A percentile compares a stretch with the other conserved stretches of the same genome.
phyloP scores from a whole-genome alignment of 2,797 vertebrate genomes.

The Pangasius sanitwongsei region DNA sequence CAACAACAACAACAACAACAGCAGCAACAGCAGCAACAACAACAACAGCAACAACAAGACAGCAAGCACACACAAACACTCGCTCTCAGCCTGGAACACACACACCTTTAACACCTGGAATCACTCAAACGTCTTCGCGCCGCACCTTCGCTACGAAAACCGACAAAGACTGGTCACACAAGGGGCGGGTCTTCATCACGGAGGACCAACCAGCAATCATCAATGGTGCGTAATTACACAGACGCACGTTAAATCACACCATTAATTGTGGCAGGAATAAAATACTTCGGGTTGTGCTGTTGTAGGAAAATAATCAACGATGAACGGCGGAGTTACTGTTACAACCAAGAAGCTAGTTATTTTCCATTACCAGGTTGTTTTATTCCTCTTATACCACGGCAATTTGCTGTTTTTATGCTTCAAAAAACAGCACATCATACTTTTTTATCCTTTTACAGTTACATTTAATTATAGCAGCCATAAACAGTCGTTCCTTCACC shows the following conservation, averaged over 20 bases:
- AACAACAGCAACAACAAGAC: conserved; percentile 8
- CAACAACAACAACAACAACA: not conserved
- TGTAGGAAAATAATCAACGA: not conserved
- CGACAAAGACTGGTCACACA: conserved; percentile 37
- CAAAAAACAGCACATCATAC: too few species aligned
- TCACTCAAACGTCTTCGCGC: not conserved
- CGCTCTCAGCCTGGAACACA: conserved; percentile 26
- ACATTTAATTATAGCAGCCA: too few species aligned
- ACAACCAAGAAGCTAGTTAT: too few species aligned
- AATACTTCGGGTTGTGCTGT: not conserved
- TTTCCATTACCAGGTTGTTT: not conserved
- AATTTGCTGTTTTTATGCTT: too few species aligned
- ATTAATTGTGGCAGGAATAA: not conserved
- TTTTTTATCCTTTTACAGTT: too few species aligned
- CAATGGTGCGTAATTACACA: conserved; percentile 62
- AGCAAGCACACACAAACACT: not conserved
- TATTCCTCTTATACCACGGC: not conserved
- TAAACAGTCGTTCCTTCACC: too few species aligned
- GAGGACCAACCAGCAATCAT: conserved; percentile 69
- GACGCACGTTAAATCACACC: not conserved
- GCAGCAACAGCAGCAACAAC: conserved; percentile 17
- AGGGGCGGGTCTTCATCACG: conserved; percentile 66
- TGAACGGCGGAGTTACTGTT: not conserved
- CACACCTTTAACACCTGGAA: not conserved
- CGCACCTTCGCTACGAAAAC: conserved; percentile 14